These are phyloP conservation scores for Seira musarum DNA, from an alignment of 2,888 invertebrate genomes.

Conservation along the genomic window DNA sequence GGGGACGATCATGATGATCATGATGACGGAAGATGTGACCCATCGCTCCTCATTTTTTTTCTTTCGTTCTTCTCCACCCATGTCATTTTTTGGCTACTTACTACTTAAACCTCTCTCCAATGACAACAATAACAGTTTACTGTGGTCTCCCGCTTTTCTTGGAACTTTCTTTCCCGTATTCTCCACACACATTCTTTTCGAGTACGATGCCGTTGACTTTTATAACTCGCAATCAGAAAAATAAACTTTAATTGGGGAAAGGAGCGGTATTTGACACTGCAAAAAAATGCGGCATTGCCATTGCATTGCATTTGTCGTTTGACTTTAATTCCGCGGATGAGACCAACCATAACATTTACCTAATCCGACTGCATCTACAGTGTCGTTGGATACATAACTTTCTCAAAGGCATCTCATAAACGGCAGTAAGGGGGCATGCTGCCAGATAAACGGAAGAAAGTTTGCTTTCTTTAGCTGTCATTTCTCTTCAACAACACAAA, in stretches of 20 bases:
- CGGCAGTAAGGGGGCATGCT: no score
- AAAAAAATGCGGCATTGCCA: neutral
- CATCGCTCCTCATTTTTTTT: neutral
- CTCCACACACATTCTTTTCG: neutral
- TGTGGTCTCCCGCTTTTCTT: neutral
- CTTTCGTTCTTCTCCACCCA: constrained; percentile 29
- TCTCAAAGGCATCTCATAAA: no score
- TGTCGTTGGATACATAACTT: no score
- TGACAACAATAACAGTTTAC: neutral
- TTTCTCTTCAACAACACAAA: no score
- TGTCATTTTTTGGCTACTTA: constrained; percentile 58
- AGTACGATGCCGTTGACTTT: neutral
- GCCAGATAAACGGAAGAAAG: no score
- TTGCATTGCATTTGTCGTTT: neutral
- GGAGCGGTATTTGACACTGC: neutral
- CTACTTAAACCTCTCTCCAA: neutral
- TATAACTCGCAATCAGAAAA: neutral
- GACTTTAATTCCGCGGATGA: neutral
- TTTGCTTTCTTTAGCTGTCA: no score
- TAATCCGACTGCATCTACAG: no score
- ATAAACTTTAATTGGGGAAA: neutral
- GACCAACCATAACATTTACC: no score
- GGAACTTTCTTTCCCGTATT: neutral
- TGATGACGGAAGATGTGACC: neutral
- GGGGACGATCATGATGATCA: neutral